Conservation (phyloP, 2,888 invertebrate species). For the Tromatobia lineatoria region DNA sequence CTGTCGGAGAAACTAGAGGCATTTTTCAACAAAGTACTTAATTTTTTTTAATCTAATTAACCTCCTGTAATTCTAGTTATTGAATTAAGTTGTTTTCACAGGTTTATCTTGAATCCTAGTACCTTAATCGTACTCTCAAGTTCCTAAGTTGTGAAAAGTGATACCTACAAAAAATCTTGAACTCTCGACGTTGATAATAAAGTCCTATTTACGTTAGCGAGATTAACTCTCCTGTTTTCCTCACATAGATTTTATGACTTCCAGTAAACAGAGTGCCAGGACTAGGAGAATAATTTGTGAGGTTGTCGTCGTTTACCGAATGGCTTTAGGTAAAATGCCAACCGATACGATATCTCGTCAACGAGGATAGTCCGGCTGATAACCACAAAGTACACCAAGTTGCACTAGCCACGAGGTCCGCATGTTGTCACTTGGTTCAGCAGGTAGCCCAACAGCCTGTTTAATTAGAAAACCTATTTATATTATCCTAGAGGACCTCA, state of each 20-base stretch:
- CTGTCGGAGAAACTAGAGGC: too few species aligned
- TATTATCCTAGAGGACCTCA: background rate
- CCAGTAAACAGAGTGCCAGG: background rate
- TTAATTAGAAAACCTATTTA: conserved; percentile 36
- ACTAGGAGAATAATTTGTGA: conserved; percentile 39
- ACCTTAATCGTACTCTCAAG: background rate
- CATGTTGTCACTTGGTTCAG: conserved; percentile 24
- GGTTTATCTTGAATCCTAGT: background rate
- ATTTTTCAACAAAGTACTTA: too few species aligned
- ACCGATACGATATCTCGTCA: conserved; percentile 49
- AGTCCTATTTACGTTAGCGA: background rate
- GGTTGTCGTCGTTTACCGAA: conserved; percentile 17
- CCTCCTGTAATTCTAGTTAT: too few species aligned
- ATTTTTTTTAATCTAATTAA: too few species aligned
- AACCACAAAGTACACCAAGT: conserved; percentile 25
- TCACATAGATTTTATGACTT: conserved; percentile 12
- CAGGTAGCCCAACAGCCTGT: conserved; percentile 34
- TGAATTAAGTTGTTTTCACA: too few species aligned
- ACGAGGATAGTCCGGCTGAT: conserved; percentile 36
- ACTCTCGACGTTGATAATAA: background rate
- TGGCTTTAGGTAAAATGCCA: conserved; percentile 21
- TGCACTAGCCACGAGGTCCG: background rate
- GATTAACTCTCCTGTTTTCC: background rate
- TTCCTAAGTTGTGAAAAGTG: too few species aligned
- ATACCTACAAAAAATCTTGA: background rate